These are phyloP conservation scores for Agriopis aurantiaria DNA, from an alignment of 2,888 invertebrate genomes.

Conservation along the genomic window DNA sequence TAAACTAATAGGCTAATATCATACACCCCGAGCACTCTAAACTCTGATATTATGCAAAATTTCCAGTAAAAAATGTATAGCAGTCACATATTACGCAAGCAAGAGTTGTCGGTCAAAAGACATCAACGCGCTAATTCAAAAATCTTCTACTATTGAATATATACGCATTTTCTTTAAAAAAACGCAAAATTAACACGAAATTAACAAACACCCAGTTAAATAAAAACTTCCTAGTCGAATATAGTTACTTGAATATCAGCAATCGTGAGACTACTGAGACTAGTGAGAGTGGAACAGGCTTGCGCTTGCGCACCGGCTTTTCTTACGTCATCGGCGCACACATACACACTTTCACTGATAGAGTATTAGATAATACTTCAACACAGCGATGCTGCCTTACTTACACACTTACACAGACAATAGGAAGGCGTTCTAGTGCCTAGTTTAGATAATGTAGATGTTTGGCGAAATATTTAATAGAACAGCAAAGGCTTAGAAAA, in stretches of 20 bases:
- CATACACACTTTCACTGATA: slow-evolving; percentile 84
- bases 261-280: slow-evolving; percentile 40
- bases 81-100: slow-evolving; percentile 38
- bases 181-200: slow-evolving; percentile 53
- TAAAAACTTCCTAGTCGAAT: slow-evolving; percentile 73
- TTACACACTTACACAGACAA: slow-evolving; percentile 80
- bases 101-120: slow-evolving; percentile 55
- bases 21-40: slow-evolving; percentile 14
- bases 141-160: slow-evolving; percentile 20
- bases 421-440: slow-evolving; percentile 73
- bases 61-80: slow-evolving; percentile 37
- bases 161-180: slow-evolving; percentile 17
- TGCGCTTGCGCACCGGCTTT: slow-evolving; percentile 58
- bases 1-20: slow-evolving; percentile 35
- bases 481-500: slow-evolving; percentile 26
- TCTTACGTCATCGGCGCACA: slow-evolving; percentile 78
- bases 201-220: slow-evolving; percentile 63
- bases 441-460: slow-evolving; percentile 50
- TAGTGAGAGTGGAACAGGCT: slow-evolving; percentile 71
- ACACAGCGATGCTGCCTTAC: slow-evolving; percentile 79
- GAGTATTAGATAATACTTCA: slow-evolving; percentile 83
- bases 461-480: slow-evolving; percentile 34
- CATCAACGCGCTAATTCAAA: slow-evolving; percentile 56
- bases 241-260: slow-evolving; percentile 67
- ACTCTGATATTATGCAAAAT: slow-evolving; percentile 51